Conservation (phyloP, 2,888 invertebrate species). For the Perithous albicinctus region DNA sequence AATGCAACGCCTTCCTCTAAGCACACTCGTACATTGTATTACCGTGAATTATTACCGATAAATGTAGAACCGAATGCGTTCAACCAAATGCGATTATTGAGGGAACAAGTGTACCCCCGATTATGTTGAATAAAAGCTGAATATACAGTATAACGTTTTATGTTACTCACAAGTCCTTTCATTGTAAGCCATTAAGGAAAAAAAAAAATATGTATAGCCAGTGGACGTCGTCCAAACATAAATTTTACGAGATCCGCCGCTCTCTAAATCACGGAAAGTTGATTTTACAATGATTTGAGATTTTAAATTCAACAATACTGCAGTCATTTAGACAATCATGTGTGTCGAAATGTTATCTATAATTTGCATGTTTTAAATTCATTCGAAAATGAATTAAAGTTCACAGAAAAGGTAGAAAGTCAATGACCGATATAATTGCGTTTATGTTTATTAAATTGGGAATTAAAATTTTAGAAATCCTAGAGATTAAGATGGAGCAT, state of each 20-base stretch:
- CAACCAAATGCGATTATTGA: constrained; percentile 19
- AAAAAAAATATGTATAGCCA: no score
- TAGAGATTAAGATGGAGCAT: no score
- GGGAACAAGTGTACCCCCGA: constrained; percentile 29
- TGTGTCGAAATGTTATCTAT: background rate
- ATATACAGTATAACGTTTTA: constrained; percentile 23
- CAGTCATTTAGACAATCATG: background rate
- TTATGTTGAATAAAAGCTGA: constrained; percentile 59
- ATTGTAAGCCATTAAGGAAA: background rate
- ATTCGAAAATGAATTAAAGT: background rate
- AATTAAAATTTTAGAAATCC: no score
- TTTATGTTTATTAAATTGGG: background rate
- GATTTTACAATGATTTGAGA: background rate
- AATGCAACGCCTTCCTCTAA: background rate
- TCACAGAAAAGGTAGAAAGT: background rate
- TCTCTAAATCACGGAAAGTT: background rate
- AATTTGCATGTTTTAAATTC: background rate
- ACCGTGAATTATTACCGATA: constrained; percentile 23
- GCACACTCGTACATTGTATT: constrained; percentile 31
- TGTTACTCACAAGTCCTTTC: background rate
- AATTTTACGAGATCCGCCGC: background rate
- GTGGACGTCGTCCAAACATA: background rate
- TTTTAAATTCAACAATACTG: background rate
- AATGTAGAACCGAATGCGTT: constrained; percentile 36
- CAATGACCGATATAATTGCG: background rate